These are phyloP conservation scores for Pampusana beccarii DNA, from an alignment of 2,113 vertebrate genomes.

Conservation along the genomic window DNA sequence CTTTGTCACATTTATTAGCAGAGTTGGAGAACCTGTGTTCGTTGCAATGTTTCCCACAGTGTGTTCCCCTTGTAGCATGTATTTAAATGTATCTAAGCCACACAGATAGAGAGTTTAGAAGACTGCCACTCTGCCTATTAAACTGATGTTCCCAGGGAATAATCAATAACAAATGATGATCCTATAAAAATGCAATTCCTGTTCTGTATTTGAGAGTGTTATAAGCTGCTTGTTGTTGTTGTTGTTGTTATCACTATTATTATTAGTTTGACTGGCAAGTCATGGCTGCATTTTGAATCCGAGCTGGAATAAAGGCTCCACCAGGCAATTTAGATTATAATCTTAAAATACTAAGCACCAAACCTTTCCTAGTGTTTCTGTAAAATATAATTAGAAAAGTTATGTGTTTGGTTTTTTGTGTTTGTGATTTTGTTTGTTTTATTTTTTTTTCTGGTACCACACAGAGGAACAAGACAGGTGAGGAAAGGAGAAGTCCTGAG, in stretches of 20 bases:
- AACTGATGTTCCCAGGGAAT: background rate
- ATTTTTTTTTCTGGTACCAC: background rate
- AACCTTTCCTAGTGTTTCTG: background rate
- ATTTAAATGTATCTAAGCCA: background rate
- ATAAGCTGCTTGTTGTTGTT: background rate
- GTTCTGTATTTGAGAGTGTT: background rate
- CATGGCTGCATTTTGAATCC: background rate
- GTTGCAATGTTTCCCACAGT: background rate
- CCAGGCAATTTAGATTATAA: background rate
- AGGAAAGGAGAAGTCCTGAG: background rate
- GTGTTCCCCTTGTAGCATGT: background rate
- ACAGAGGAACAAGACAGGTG: background rate
- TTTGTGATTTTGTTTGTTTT: no score
- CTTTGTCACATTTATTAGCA: background rate
- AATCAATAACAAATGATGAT: background rate
- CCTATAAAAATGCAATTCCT: background rate
- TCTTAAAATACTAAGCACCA: background rate
- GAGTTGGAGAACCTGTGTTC: background rate
- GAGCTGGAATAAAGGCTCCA: background rate
- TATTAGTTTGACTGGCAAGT: background rate
- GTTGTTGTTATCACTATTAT: no score
- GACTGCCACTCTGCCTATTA: background rate
- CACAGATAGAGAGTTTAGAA: background rate
- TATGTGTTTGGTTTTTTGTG: background rate
- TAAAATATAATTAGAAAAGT: background rate